Percentiles rank a stretch among this genome's conserved stretches.
Evolutionary conservation across 2,113 vertebrate genomes (phyloP).

Genomic region (Thamnophis sirtalis): DNA sequence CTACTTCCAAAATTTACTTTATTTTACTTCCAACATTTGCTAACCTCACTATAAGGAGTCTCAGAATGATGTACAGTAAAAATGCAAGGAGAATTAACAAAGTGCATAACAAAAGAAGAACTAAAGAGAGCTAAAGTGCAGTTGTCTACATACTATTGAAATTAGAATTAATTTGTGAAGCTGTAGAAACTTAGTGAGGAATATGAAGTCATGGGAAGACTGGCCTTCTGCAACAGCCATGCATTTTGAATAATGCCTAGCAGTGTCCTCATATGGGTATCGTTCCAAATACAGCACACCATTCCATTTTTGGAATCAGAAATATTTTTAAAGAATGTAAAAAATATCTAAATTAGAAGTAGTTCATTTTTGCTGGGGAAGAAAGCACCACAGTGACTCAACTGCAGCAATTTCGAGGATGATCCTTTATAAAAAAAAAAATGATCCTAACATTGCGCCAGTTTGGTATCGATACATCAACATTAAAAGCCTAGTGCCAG

Average conservation of each 20-base stretch:
- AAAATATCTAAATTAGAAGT: background rate
- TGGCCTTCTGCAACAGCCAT: background rate
- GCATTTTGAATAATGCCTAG: background rate
- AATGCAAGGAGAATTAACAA: background rate
- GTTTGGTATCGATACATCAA: background rate
- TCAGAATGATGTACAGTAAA: background rate
- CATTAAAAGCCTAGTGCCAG: slow-evolving; percentile 4
- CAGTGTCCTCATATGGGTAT: background rate
- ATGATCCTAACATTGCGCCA: background rate
- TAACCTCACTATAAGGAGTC: background rate
- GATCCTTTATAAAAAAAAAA: background rate
- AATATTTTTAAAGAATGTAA: slow-evolving; percentile 9
- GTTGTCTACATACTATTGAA: background rate
- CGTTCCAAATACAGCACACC: background rate
- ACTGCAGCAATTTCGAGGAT: background rate
- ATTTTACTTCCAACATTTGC: background rate
- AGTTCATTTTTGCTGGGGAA: background rate
- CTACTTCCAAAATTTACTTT: too few relatives aligned
- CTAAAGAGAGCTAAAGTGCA: background rate
- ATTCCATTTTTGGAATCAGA: background rate
- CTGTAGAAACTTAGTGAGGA: background rate
- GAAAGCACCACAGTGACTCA: background rate
- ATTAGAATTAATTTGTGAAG: background rate
- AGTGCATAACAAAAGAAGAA: background rate
- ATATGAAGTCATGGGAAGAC: background rate